Evolutionary conservation across 2,888 invertebrate genomes (phyloP).

Genomic region (Epinotia ramella): DNA sequence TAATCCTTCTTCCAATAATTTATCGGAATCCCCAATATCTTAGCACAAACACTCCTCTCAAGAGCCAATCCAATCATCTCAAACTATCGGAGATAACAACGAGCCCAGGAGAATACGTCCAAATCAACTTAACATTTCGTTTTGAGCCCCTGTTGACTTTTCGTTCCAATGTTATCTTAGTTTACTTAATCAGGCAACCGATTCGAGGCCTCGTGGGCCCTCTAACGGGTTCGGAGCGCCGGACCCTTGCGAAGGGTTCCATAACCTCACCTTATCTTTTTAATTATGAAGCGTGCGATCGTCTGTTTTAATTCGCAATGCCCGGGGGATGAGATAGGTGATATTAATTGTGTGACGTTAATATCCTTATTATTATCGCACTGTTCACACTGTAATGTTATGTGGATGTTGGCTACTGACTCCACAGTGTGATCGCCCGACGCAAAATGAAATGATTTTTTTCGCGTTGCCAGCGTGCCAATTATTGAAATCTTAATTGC

Average conservation of each 20-base stretch:
- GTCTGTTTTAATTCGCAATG: constrained; percentile 81
- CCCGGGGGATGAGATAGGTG: constrained; percentile 62
- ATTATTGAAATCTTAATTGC: too few relatives aligned
- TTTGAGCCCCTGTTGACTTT: constrained; percentile 82
- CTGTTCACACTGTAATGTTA: not conserved
- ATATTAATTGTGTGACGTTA: constrained; percentile 43
- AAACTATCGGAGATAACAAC: constrained; percentile 77
- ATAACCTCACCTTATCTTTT: constrained; percentile 81
- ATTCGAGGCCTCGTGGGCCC: constrained; percentile 76
- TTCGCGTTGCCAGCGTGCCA: too few relatives aligned
- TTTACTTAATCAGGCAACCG: constrained; percentile 83
- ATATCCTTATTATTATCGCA: constrained; percentile 26
- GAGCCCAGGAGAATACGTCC: constrained; percentile 79
- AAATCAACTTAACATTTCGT: constrained; percentile 82
- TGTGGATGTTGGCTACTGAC: not conserved
- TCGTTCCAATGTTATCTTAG: constrained; percentile 83
- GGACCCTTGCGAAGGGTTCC: constrained; percentile 76
- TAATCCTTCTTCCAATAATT: constrained; percentile 34
- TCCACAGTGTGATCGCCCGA: not conserved
- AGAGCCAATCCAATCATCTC: constrained; percentile 82
- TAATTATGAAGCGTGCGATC: constrained; percentile 81
- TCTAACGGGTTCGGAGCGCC: constrained; percentile 67
- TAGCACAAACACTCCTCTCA: constrained; percentile 64
- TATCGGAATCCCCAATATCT: constrained; percentile 35
- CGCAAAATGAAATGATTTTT: too few relatives aligned